Base-by-base conservation (phyloP, 2,113 vertebrate species). In the Formicarius rufipectus region DNA sequence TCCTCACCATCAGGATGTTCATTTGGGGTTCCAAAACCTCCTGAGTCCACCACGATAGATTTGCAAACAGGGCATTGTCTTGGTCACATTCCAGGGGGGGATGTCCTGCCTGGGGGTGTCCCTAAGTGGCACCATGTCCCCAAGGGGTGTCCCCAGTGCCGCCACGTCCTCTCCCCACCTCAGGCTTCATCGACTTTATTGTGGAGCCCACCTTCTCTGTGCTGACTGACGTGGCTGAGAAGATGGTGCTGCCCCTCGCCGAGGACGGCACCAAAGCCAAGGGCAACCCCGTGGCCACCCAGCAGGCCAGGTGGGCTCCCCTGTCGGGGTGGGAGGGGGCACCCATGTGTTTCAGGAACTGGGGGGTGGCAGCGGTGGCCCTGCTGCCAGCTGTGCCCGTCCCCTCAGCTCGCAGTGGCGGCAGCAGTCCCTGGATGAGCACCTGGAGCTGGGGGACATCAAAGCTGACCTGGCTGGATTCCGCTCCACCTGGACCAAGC, bases 171-270 rank as follows among this genome's bases (percentile, higher is more conserved):
- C 37, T 58, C 23, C n/a, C 4, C 37, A 3, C 45, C 35, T 2
- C 97, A 99, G 99, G 99, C 18, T 99, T 99, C 96, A 99, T 99
- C 4, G 99, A 99, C 90, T 99, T 99, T 95, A 99, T 99, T 18
- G 99, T 99, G 96, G 99, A 99, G 77, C 99, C 99, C 15, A 99
- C 99, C 1, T 99, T 99, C 97, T 99, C 98, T 23, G 98, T 99
- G 84, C 96, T 99, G 95, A 99, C 98, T 3, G 99, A 99, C 17
- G 98, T 99, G 98, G 98, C 99, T 0, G 98, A 99, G 97, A 99
- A 99, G 98, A 98, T 99, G 49, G 98, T 99, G 82, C 98, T 99
- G 85, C 99, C 99, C 4, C 59, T 98, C 59, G 94, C 96, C 13
- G 98, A 99, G 68, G 98, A 99, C 4, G 98, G 98, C 79, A 97